Conservation (phyloP, 2,113 vertebrate genomes). For the Vireo altiloquus region DNA sequence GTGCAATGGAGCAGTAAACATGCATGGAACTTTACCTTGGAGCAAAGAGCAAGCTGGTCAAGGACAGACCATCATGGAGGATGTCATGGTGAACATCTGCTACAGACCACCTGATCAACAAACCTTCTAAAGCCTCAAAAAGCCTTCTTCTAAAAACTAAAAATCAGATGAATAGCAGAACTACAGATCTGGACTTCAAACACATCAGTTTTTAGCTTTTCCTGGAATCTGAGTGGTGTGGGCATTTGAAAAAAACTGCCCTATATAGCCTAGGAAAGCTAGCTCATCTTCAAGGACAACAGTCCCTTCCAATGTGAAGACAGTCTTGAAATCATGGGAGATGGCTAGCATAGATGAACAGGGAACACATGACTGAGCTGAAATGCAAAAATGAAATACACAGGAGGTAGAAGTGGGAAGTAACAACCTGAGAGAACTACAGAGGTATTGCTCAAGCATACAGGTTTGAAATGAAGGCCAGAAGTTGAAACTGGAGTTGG, state of each 20-base stretch:
- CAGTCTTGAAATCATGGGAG: neutral
- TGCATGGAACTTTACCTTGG: neutral
- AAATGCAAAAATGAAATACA: neutral
- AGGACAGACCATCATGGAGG: neutral
- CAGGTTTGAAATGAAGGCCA: neutral
- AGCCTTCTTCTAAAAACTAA: neutral
- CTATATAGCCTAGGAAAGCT: neutral
- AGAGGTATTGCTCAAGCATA: neutral
- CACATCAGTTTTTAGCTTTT: neutral
- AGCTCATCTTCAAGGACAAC: neutral
- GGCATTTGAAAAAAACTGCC: accelerated
- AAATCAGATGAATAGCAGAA: neutral
- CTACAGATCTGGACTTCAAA: neutral
- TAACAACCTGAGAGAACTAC: neutral
- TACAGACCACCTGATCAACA: neutral
- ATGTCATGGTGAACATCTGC: neutral
- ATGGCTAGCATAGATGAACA: neutral
- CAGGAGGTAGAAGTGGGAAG: neutral
- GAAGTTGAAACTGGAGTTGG: neutral
- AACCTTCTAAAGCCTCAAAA: neutral
- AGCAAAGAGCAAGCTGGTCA: neutral
- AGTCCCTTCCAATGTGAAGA: neutral
- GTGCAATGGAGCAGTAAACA: neutral
- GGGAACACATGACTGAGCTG: neutral
- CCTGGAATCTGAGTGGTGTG: neutral